phyloP scores from a whole-genome alignment of 2,113 vertebrate genomes.

The Poeciliopsis turrubarensis region DNA sequence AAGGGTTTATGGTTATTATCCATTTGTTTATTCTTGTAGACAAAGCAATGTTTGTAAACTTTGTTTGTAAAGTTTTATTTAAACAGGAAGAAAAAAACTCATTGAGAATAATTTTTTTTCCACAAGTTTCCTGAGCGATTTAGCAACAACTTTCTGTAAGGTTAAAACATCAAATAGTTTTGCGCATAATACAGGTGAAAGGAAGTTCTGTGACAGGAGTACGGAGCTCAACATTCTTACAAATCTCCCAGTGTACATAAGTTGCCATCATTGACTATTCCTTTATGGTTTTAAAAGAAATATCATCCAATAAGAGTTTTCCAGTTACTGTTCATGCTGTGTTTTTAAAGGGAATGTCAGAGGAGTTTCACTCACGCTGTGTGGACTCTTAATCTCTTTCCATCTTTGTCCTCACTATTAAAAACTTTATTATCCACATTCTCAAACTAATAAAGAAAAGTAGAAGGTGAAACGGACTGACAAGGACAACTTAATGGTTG shows the following conservation, averaged over 20 bases:
- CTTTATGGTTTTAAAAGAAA: background rate
- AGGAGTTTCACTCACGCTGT: background rate
- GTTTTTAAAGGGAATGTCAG: background rate
- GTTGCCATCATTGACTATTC: background rate
- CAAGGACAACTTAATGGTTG: conserved; percentile 1
- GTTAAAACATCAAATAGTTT: no score
- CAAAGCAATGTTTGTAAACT: no score
- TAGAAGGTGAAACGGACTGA: background rate
- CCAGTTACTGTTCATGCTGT: background rate
- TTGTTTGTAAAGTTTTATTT: no score
- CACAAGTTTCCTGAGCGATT: no score
- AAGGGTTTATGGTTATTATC: no score
- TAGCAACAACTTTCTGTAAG: no score
- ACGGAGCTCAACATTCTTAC: background rate
- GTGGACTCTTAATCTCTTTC: background rate
- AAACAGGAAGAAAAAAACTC: no score
- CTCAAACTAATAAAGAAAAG: conserved; percentile 4
- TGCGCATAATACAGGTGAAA: no score
- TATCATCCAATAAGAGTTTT: conserved; percentile 10
- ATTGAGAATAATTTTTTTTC: no score
- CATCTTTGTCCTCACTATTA: background rate
- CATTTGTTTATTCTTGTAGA: no score
- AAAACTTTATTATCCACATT: background rate
- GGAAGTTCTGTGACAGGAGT: no score
- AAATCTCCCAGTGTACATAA: background rate